A percentile compares a stretch with the other conserved stretches of the same genome.
Conservation (phyloP, 2,888 invertebrate genomes). For the Calephelis perditalis region DNA sequence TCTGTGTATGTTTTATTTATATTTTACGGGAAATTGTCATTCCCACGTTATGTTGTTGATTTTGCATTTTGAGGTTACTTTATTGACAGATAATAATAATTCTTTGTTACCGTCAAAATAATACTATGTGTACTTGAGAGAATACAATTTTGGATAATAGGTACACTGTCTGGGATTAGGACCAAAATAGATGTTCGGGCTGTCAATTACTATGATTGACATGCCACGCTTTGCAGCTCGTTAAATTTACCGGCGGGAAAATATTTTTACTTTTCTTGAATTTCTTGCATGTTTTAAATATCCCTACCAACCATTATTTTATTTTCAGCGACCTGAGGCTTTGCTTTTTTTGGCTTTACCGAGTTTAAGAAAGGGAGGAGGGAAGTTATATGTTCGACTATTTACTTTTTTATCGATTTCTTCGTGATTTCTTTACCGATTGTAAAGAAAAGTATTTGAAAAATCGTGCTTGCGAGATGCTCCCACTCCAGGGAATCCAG, state of each 20-base stretch:
- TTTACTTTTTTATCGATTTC: too few relatives aligned
- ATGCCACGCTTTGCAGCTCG: constrained; percentile 43
- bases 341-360: too few relatives aligned
- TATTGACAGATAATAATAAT: constrained; percentile 56
- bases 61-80: constrained; percentile 69
- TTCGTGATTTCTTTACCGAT: too few relatives aligned
- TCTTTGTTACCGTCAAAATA: constrained; percentile 30
- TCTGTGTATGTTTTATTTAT: constrained; percentile 23
- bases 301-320: too few relatives aligned
- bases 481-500: too few relatives aligned
- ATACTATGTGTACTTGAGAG: constrained; percentile 25
- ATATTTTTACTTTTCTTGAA: background rate
- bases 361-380: too few relatives aligned
- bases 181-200: constrained; percentile 50
- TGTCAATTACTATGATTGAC: constrained; percentile 76
- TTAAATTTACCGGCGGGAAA: constrained; percentile 24
- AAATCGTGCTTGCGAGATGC: too few relatives aligned
- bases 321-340: too few relatives aligned
- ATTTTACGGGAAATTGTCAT: constrained; percentile 44
- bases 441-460: too few relatives aligned
- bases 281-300: too few relatives aligned
- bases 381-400: too few relatives aligned
- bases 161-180: constrained; percentile 28
- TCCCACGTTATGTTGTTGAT: constrained; percentile 67
- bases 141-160: constrained; percentile 26